Evolutionary conservation across 2,888 invertebrate species (phyloP).

Genomic region (Baccha elongata): DNA sequence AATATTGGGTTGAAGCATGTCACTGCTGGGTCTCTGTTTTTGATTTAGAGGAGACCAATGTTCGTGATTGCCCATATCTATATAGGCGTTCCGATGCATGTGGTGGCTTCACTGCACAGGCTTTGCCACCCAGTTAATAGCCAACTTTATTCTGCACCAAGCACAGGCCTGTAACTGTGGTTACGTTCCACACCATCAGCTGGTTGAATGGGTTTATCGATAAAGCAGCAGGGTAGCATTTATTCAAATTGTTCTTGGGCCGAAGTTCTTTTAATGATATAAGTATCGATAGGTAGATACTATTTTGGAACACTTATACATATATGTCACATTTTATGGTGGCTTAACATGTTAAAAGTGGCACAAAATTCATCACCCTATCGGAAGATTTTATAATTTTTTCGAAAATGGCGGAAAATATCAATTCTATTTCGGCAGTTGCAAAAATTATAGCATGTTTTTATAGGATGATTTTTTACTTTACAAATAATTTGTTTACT

Average conservation of each 20-base stretch:
- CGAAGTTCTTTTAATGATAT: too few relatives aligned
- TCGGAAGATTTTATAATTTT: too few relatives aligned
- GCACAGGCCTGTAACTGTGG: conserved; percentile 36
- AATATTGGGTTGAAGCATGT: conserved; percentile 3
- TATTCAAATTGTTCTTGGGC: neutral
- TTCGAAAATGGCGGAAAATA: too few relatives aligned
- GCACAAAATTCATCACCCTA: too few relatives aligned
- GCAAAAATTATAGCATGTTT: too few relatives aligned
- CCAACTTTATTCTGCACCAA: conserved; percentile 29
- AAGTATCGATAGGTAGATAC: too few relatives aligned
- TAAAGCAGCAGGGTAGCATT: neutral
- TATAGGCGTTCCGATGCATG: conserved; percentile 25
- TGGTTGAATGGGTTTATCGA: neutral
- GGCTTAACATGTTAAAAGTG: too few relatives aligned
- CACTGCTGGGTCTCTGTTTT: neutral
- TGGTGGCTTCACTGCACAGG: neutral
- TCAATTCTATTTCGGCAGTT: too few relatives aligned
- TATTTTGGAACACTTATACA: too few relatives aligned
- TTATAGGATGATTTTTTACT: too few relatives aligned
- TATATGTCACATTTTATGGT: too few relatives aligned
- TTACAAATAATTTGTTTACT: too few relatives aligned
- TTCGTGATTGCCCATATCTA: conserved; percentile 56
- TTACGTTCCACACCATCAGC: conserved; percentile 18
- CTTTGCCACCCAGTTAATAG: conserved; percentile 48
- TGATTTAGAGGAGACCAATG: conserved; percentile 26